Base-by-base conservation (phyloP, 2,888 invertebrate species). In the Dorcus hopei region DNA sequence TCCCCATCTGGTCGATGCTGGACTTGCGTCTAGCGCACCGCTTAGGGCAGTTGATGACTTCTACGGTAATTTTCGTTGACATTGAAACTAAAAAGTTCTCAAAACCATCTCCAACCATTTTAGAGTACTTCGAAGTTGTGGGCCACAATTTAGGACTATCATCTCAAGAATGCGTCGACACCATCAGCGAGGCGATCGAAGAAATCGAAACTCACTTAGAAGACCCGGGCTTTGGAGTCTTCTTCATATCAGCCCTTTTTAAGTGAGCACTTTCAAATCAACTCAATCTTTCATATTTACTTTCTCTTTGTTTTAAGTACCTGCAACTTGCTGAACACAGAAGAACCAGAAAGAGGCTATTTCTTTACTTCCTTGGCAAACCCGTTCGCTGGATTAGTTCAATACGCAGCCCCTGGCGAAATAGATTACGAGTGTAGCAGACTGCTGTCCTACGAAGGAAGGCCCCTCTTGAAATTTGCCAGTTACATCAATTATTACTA, bases 91-190 rank as follows among this genome's bases (percentile, higher is more conserved):
- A 8, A 14, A 7, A 19, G 5, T 16, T 19, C 48, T 41, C 9
- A 7, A 38, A 54, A 40, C 19, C 19, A 19, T 19, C 14, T 48
- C 9, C 48, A 49, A 56, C 41, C 62, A 16, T 70, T 71, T 0
- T 72, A 85, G 85, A 85, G 67, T 85, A 84, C 66, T 74, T 83
- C 61, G 82, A 83, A 54, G 77, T 81, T 1, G 79, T 85, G 9
- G 70, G 79, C 0, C 47, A 61, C 3, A 58, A 59, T 49, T 73
- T 76, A 33, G 81, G 81, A 0, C 71, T 85, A 4, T 69, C 72
- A 0, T 64, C 56, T 1, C 66, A 74, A 41, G 64, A 73, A 3
- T 85, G 85, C 65, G 61, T 79, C 1, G 8, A 65, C 3, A 76
- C 75, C 49, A 70, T 84, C 1, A 70, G 76, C 33, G 66, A 70